These are phyloP conservation scores for Protonibea diacanthus DNA, from an alignment of 2,797 vertebrate species.

Conservation along the genomic window DNA sequence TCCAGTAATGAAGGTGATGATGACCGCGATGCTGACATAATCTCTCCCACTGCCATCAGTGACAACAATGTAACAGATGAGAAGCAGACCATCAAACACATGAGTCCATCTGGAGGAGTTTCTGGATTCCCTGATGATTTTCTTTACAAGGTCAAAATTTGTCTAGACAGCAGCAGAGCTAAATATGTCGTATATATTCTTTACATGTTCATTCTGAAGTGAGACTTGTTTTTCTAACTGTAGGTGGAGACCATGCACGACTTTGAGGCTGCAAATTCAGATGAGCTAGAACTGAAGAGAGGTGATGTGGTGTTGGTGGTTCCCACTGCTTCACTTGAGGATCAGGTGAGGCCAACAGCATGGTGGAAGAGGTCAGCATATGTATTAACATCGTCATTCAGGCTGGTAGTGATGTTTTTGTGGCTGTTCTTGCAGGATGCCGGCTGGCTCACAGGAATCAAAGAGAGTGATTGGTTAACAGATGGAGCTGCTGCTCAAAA, in stretches of 20 bases:
- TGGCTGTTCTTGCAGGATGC: slow-evolving; percentile 87
- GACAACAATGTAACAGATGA: slow-evolving; percentile 76
- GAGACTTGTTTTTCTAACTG: slow-evolving; percentile 16
- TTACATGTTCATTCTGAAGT: not conserved
- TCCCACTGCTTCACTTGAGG: slow-evolving; percentile 89
- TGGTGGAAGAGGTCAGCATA: not conserved
- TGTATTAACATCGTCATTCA: not conserved
- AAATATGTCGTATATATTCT: too few relatives aligned
- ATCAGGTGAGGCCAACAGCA: slow-evolving; percentile 87
- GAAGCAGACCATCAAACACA: slow-evolving; percentile 66
- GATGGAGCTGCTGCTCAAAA: slow-evolving; percentile 85
- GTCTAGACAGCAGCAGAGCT: not conserved
- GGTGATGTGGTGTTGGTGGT: slow-evolving; percentile 94
- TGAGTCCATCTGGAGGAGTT: slow-evolving; percentile 61
- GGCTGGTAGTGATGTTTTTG: not conserved
- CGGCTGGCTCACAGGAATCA: slow-evolving; percentile 96
- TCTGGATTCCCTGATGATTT: slow-evolving; percentile 87
- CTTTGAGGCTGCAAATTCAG: slow-evolving; percentile 95
- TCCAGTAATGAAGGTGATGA: slow-evolving; percentile 96
- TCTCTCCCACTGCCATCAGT: slow-evolving; percentile 69
- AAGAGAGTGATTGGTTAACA: slow-evolving; percentile 92
- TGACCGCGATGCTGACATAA: slow-evolving; percentile 82
- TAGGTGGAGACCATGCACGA: slow-evolving; percentile 96
- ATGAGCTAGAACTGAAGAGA: slow-evolving; percentile 93
- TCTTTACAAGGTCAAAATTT: slow-evolving; percentile 89